phyloP scores from a whole-genome alignment of 1,140 invertebrate genomes.

The Gryllus bimaculatus region DNA sequence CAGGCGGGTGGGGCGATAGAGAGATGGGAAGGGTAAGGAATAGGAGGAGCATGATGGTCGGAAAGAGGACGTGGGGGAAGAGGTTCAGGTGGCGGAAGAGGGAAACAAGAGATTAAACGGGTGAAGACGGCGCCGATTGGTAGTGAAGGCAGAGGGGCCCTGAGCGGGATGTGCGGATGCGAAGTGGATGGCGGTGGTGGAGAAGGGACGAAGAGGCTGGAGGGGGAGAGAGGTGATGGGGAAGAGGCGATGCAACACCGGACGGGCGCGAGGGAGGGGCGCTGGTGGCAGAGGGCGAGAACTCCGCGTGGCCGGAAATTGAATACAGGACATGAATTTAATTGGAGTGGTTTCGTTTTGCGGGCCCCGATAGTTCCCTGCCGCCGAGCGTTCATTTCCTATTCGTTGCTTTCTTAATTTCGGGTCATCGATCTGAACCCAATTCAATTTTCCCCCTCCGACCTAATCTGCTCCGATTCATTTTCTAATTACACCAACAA shows the following conservation, averaged over 20 bases:
- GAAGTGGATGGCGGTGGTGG: background rate
- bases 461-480: background rate
- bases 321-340: constrained; percentile 1
- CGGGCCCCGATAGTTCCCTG: background rate
- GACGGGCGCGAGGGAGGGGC: no score
- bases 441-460: background rate
- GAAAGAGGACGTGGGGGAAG: no score
- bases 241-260: no score
- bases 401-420: background rate
- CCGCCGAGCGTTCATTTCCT: background rate
- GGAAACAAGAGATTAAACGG: no score
- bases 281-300: background rate
- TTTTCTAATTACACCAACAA: background rate
- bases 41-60: no score
- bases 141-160: background rate
- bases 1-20: no score
- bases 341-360: background rate
- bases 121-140: background rate
- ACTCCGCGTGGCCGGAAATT: background rate
- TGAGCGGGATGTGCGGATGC: background rate
- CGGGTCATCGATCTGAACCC: background rate
- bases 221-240: no score
- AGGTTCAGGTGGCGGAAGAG: no score
- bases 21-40: no score
- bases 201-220: background rate